phyloP scores from a whole-genome alignment of 2,888 invertebrate species.

The Cylindroiulus punctatus region DNA sequence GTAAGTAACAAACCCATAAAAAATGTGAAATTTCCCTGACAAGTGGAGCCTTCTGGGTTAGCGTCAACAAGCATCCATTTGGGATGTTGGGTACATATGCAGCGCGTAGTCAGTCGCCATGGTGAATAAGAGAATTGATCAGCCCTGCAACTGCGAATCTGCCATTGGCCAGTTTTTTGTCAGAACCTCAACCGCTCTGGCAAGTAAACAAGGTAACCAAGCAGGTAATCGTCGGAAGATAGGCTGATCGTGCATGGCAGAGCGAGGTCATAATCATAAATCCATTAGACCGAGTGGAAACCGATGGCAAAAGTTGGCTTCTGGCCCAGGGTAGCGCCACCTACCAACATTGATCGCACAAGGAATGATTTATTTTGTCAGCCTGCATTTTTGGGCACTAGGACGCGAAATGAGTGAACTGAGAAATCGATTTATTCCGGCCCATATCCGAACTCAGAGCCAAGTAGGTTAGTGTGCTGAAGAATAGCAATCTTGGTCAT shows the following conservation, averaged over 20 bases:
- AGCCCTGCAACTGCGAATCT: neutral
- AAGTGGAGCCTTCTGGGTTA: too few relatives aligned
- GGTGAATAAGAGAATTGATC: neutral
- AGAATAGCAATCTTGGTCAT: neutral
- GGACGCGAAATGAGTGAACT: neutral
- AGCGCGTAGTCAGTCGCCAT: neutral
- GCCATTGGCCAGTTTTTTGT: neutral
- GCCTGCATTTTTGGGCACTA: neutral
- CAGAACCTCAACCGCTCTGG: neutral
- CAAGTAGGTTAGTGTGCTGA: slow-evolving; percentile 1
- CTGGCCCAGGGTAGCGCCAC: neutral
- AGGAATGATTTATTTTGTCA: neutral
- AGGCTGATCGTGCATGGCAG: neutral
- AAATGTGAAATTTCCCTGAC: too few relatives aligned
- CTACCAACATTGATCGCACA: neutral
- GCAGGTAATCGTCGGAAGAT: neutral
- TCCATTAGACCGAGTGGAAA: neutral
- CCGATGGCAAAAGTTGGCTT: neutral
- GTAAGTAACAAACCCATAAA: too few relatives aligned
- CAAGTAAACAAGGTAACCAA: neutral
- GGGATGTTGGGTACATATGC: neutral
- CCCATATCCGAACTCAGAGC: neutral
- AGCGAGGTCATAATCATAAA: neutral
- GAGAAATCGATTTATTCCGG: neutral
- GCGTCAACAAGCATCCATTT: neutral